Base-by-base conservation (phyloP, 1,140 invertebrate genomes). In the Colletes latitarsis region DNA sequence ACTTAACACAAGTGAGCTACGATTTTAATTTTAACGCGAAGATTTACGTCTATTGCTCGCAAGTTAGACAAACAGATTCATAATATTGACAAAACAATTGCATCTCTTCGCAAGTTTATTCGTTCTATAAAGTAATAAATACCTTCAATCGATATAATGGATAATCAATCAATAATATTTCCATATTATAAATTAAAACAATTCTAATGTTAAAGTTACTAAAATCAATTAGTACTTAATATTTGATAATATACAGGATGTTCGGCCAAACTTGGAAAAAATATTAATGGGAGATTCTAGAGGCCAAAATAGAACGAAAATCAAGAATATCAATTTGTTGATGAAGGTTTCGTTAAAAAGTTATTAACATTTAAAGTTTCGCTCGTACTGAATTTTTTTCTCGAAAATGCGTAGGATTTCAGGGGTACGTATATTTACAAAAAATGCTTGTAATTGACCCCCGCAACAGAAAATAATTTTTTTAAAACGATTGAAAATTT, bases 61-160 rank as follows among this genome's bases (percentile, higher is more conserved):
- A 70, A 41, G 15, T 5, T 39, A 43, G 5, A 19, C 41, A 17
- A 19, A 39, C 15, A 41, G 15, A 14, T 30, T 64, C 21, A 2
- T 19, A 74, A 52, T 74, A 74, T 64, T 74, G 46, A 74, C 6
- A 63, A 74, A 74, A 74, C 60, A 64, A 49, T 63, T 41, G 21
- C 46, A 52, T 53, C 3, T 17, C 19, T 12, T 66, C n/a, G 49
- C n/a, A 58, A 63, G 39, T 49, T 84, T 69, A 68, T 46, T 79
- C 39, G 43, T 46, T 30, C 19, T 6, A 6, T 43, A 19, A 19
- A 55, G 66, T 66, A 30, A 15, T 17, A 69, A 58, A 77, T 58
- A 52, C 55, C 43, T 55, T 12, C 10, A 10, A 55, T 14, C 9
- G 19, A n/a, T n/a, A 12, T 17, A 68, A 17, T 1, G 19, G 12